Conservation (phyloP, 2,113 vertebrate species). For the Dromaius novaehollandiae region DNA sequence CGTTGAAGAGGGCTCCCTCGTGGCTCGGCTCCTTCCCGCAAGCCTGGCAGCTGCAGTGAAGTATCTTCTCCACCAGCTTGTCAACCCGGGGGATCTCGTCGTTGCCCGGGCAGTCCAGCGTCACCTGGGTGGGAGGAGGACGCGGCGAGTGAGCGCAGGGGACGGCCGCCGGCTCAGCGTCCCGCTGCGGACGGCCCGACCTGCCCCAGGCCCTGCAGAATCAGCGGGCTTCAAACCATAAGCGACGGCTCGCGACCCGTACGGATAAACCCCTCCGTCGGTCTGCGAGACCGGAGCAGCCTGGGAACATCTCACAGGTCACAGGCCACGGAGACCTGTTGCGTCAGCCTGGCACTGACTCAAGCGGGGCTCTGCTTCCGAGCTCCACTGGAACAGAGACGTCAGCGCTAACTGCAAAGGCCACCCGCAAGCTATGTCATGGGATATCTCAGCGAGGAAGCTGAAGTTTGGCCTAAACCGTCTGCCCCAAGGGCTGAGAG, state of each 20-base stretch:
- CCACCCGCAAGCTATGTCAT: not conserved
- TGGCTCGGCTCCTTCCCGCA: constrained; percentile 91
- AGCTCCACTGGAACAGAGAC: not conserved
- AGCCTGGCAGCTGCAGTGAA: constrained; percentile 96
- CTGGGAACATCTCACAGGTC: not conserved
- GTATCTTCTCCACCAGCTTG: constrained; percentile 95
- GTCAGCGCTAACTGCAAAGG: fast-evolving
- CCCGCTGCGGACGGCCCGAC: fast-evolving
- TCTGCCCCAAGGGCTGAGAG: not conserved
- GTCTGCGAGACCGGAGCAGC: not conserved
- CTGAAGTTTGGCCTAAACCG: not conserved
- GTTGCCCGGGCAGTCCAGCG: constrained; percentile 89
- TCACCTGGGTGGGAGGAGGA: constrained; percentile 80
- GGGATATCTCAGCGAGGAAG: not conserved
- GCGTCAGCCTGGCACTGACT: fast-evolving
- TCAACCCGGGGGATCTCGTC: constrained; percentile 90
- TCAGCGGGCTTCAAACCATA: not conserved
- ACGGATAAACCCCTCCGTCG: not conserved
- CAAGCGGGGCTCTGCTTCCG: not conserved
- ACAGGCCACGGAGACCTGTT: not conserved
- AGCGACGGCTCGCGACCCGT: fast-evolving
- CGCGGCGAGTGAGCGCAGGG: fast-evolving
- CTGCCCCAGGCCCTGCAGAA: not conserved
- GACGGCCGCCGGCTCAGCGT: fast-evolving
- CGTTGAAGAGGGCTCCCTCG: constrained; percentile 89